phyloP scores from a whole-genome alignment of 2,113 vertebrate species.

The Rhynchopsitta pachyrhyncha region DNA sequence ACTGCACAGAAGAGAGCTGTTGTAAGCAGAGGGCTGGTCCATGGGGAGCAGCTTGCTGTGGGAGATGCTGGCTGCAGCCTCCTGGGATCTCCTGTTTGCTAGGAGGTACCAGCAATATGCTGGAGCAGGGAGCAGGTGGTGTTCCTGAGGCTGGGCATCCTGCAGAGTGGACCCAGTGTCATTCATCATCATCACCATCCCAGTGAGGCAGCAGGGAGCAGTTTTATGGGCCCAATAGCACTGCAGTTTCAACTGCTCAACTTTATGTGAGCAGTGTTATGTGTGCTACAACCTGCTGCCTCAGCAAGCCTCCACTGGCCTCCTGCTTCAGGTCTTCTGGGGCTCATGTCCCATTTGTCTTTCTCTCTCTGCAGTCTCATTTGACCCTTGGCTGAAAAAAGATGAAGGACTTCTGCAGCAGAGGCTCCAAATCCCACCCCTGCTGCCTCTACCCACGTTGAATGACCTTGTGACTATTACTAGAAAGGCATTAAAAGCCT shows the following conservation, averaged over 20 bases:
- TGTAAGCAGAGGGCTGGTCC: not conserved
- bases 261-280: not conserved
- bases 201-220: not conserved
- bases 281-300: not conserved
- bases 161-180: rapidly evolving
- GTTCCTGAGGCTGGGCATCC: not conserved
- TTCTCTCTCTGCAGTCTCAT: not conserved
- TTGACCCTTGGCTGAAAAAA: conserved; percentile 12
- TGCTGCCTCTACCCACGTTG: not conserved
- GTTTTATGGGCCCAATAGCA: not conserved
- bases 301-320: not conserved
- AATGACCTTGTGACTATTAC: conserved; percentile 38
- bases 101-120: not conserved
- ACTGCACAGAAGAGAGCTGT: not conserved
- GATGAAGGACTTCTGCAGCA: conserved; percentile 3
- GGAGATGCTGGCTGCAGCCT: not conserved
- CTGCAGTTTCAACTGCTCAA: not conserved
- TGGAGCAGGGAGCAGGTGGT: not conserved
- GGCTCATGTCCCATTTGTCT: not conserved
- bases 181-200: not conserved
- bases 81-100: not conserved
- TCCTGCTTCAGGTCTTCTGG: conserved; percentile 1
- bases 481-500: conserved; percentile 31
- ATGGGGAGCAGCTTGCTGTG: not conserved
- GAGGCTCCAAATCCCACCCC: not conserved